Percentiles rank a stretch among this genome's conserved stretches.
phyloP scores from a whole-genome alignment of 2,113 vertebrate species.

The Pluvianellus socialis region DNA sequence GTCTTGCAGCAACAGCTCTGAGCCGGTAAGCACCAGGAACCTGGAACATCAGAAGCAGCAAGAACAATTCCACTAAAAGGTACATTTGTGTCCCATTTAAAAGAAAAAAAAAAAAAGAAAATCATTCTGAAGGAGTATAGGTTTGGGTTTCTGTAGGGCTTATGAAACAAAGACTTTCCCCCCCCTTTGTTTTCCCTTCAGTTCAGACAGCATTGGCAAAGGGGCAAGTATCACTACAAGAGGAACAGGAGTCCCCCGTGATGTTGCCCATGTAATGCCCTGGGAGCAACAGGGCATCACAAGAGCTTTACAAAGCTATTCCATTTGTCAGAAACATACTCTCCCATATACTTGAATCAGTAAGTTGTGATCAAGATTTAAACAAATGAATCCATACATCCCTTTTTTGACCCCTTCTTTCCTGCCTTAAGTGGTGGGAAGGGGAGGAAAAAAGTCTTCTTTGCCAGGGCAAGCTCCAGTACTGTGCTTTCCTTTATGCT shows the following conservation, averaged over 20 bases:
- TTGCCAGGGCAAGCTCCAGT: not conserved
- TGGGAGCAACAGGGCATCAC: not conserved
- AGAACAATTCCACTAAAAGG: not conserved
- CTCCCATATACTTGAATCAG: fast-evolving
- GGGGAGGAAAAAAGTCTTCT: not conserved
- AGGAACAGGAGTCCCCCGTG: not conserved
- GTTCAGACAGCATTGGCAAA: not conserved
- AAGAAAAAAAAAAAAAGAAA: not conserved
- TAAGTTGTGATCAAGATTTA: not conserved
- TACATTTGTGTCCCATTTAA: not conserved
- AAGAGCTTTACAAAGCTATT: not conserved
- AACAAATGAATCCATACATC: not conserved
- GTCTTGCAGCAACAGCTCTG: not conserved
- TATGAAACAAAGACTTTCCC: not conserved
- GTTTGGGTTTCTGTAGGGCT: not conserved
- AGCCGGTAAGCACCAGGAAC: not conserved
- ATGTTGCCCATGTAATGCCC: not conserved
- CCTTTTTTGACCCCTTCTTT: not conserved
- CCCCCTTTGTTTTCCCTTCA: not conserved
- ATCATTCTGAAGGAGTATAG: not conserved
- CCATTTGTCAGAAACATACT: not conserved
- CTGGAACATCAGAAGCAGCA: not conserved
- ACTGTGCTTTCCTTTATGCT: not conserved
- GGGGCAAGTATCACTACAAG: not conserved
- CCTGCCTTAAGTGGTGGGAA: not conserved